These are phyloP conservation scores for Ara ararauna DNA, from an alignment of 2,797 vertebrate species.

Conservation along the genomic window DNA sequence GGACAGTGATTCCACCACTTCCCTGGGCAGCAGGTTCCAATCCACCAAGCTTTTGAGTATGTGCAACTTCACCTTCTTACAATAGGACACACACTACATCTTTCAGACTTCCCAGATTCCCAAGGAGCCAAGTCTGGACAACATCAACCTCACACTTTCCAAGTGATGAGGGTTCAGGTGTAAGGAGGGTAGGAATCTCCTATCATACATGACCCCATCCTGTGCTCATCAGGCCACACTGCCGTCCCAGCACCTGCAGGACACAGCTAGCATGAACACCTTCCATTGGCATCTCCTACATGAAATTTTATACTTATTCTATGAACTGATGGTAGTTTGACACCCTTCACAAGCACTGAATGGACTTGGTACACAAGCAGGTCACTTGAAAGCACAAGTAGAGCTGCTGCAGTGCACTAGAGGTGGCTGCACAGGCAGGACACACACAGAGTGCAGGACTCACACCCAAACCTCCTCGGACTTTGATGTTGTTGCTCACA, in stretches of 20 bases:
- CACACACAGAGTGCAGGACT: not conserved
- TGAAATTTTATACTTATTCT: not conserved
- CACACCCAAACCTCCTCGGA: not conserved
- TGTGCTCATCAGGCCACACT: accelerated
- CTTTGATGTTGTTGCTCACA: not conserved
- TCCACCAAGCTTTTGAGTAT: accelerated
- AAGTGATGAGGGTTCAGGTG: not conserved
- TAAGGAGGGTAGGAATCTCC: not conserved
- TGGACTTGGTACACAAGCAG: not conserved
- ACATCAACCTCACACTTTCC: not conserved
- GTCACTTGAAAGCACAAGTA: accelerated
- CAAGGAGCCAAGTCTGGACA: not conserved
- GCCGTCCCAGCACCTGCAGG: not conserved
- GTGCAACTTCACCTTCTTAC: not conserved
- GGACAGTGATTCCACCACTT: not conserved
- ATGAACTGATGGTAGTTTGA: not conserved
- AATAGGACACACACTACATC: accelerated
- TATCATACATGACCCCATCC: accelerated
- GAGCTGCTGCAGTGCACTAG: not conserved
- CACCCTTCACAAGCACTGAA: not conserved
- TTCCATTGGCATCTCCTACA: not conserved
- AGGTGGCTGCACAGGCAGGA: not conserved
- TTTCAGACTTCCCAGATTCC: not conserved
- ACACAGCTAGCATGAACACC: not conserved
- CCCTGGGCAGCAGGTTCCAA: not conserved